A percentile compares a stretch with the other conserved stretches of the same genome.
phyloP scores from a whole-genome alignment of 2,888 invertebrate genomes.

The Acholoe squamosa region DNA sequence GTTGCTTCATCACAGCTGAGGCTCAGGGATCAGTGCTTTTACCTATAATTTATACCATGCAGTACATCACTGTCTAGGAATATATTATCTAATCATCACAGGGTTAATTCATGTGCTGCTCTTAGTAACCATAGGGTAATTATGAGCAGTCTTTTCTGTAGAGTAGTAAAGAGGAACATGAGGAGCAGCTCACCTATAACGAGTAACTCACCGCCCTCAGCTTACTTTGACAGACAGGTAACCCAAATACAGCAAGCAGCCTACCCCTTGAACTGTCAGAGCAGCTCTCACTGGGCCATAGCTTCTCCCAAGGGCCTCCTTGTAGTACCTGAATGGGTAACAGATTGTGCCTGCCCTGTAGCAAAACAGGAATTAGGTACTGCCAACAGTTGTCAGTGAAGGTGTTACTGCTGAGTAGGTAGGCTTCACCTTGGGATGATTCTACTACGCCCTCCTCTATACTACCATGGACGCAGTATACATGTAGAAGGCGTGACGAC shows the following conservation, averaged over 20 bases:
- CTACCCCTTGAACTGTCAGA: background rate
- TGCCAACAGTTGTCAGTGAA: background rate
- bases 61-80: no score
- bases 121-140: background rate
- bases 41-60: no score
- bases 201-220: background rate
- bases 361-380: background rate
- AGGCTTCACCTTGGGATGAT: background rate
- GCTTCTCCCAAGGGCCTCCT: no score
- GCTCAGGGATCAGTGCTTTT: no score
- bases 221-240: background rate
- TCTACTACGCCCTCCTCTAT: background rate
- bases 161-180: background rate
- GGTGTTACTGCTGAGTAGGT: conserved; percentile 3
- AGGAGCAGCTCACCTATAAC: background rate
- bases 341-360: background rate
- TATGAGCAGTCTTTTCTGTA: background rate
- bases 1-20: no score
- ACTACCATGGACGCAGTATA: no score
- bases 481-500: background rate
- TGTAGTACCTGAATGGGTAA: background rate
- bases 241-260: background rate
- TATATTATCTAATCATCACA: no score
- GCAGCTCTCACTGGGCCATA: background rate
- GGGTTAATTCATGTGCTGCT: no score